Percentiles rank a stretch among this genome's conserved stretches.
phyloP scores from a whole-genome alignment of 2,797 vertebrate species.

The Centropyge bicolor region DNA sequence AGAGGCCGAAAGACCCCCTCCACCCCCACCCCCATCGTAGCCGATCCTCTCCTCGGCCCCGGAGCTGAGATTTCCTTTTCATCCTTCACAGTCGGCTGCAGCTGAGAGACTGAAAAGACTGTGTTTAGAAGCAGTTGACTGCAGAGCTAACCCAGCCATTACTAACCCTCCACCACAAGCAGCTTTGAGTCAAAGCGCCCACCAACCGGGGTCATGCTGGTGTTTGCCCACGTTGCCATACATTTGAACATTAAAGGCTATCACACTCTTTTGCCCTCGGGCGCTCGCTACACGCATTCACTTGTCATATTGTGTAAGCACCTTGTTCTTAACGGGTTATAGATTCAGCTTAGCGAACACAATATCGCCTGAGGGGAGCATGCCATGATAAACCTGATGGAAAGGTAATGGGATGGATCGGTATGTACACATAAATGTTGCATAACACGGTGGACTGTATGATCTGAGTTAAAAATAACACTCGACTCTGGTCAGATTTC shows the following conservation, averaged over 20 bases:
- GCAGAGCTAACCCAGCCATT: constrained; percentile 45
- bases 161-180: constrained; percentile 34
- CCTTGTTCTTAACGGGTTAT: constrained; percentile 44
- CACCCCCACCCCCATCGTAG: background rate
- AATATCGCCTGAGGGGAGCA: constrained; percentile 35
- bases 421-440: constrained; percentile 57
- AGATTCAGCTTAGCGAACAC: constrained; percentile 46
- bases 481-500: constrained; percentile 17
- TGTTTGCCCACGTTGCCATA: constrained; percentile 38
- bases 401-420: constrained; percentile 53
- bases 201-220: constrained; percentile 28
- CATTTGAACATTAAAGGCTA: constrained; percentile 52
- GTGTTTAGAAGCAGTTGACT: constrained; percentile 45
- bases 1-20: background rate
- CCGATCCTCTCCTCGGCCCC: constrained; percentile 6
- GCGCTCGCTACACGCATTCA: constrained; percentile 20
- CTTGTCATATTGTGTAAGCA: constrained; percentile 31
- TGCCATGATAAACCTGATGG: constrained; percentile 51
- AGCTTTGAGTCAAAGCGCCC: constrained; percentile 40
- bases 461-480: constrained; percentile 29
- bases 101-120: constrained; percentile 30
- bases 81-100: constrained; percentile 42
- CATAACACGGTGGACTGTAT: constrained; percentile 13
- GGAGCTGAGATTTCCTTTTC: constrained; percentile 41
- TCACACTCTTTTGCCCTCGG: constrained; percentile 37